Base-by-base conservation (phyloP, 2,113 vertebrate species). In the Bostrychus sinensis region DNA sequence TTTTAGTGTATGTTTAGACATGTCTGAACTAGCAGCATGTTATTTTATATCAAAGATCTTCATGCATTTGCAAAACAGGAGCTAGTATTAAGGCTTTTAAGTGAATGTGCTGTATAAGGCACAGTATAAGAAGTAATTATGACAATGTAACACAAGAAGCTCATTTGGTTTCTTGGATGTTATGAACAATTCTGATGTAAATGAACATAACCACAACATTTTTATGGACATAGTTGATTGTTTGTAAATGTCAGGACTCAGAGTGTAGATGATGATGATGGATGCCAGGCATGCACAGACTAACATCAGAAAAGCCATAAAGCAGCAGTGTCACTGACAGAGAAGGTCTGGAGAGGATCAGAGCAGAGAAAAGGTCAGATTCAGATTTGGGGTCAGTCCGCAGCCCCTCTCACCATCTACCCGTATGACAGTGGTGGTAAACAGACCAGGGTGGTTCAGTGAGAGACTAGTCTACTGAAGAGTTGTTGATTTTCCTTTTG, bases 31-130 rank as follows among this genome's bases (percentile, higher is more conserved):
- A 75, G 53, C 59, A 56, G 56, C 43, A 43, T 73, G 67, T 59
- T 80, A 72, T 67, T 88, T 75, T 71, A 74, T 68, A 70, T 82
- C 76, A 82, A 66, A 77, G 65, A 65, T 74, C 73, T 73, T 51
- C 32, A 57, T 22, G 11, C 72, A 51, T 62, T 67, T 7, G 70
- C 43, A 26, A 30, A 63, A 28, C 34, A 25, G 20, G 19, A 61
- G 32, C 64, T 50, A 41, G 30, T 38, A 17, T 54, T 69, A 53
- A 19, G n/a, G 23, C 60, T 54, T 56, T 48, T 37, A 25, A 22
- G 45, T 48, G 43, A 13, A n/a, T 16, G 10, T 51, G 13, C 19
- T 65, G 38, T 23, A 0, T n/a, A n/a, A 50, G 64, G 16, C 50
- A 62, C 14, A 51, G 16, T 32, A 45, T n/a, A 41, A 60, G 66